Evolutionary conservation across 2,888 invertebrate genomes (phyloP).

Genomic region (Seira sanloemensis): DNA sequence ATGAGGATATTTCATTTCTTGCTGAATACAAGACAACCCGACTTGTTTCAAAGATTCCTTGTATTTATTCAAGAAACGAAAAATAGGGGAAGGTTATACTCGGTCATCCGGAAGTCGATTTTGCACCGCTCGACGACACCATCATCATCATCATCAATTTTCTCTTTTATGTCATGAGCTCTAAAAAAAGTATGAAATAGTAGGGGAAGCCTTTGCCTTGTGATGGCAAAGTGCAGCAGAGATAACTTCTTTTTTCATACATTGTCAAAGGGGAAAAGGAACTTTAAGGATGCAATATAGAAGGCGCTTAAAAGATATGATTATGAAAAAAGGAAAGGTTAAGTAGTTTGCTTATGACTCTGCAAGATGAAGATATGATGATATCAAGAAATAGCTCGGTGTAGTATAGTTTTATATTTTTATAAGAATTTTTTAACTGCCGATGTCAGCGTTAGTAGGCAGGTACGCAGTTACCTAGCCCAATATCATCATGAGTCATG

Average conservation of each 20-base stretch:
- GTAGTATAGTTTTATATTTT: not conserved
- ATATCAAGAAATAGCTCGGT: not conserved
- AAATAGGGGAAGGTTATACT: conserved; percentile 65
- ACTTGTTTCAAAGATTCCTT: too few relatives aligned
- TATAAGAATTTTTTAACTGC: too few relatives aligned
- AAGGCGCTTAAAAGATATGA: too few relatives aligned
- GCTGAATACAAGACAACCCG: too few relatives aligned
- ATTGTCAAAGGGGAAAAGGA: too few relatives aligned
- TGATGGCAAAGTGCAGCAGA: too few relatives aligned
- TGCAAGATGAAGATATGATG: not conserved
- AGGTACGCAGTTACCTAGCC: conserved; percentile 38
- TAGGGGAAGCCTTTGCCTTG: not conserved
- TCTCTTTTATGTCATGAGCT: conserved; percentile 69
- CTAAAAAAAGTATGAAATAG: too few relatives aligned
- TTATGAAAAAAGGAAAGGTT: not conserved
- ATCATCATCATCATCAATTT: conserved; percentile 63
- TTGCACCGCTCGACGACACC: conserved; percentile 26
- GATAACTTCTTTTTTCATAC: too few relatives aligned
- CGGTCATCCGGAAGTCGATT: conserved; percentile 70
- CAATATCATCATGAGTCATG: conserved; percentile 46
- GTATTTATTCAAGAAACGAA: too few relatives aligned
- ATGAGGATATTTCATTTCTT: too few relatives aligned
- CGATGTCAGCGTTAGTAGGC: too few relatives aligned
- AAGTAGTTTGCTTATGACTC: not conserved
- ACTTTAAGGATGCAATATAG: too few relatives aligned